phyloP scores from a whole-genome alignment of 2,888 invertebrate genomes.

The Patella ulyssiponensis region DNA sequence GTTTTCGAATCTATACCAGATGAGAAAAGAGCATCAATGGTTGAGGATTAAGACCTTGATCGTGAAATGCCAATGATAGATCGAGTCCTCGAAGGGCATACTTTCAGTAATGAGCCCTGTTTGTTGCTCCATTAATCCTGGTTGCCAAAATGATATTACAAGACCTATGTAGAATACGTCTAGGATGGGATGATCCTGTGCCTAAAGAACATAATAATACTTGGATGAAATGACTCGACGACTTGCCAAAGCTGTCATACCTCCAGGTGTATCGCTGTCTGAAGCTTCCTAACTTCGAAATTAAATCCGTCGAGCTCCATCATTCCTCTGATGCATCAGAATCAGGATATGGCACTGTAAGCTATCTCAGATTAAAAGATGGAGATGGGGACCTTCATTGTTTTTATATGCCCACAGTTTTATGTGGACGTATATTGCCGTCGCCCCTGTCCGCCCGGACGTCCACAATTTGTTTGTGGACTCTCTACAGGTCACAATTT shows the following conservation, averaged over 20 bases:
- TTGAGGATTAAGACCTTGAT: not conserved
- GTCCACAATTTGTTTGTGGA: too few species aligned
- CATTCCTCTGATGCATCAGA: constrained; percentile 25
- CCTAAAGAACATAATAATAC: constrained; percentile 13
- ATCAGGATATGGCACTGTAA: constrained; percentile 15
- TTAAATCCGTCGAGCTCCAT: constrained; percentile 7
- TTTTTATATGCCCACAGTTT: too few species aligned
- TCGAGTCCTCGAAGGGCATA: not conserved
- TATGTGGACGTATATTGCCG: too few species aligned
- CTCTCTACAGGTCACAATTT: too few species aligned
- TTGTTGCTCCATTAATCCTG: constrained; percentile 15
- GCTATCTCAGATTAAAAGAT: constrained; percentile 15
- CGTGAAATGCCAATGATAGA: constrained; percentile 5
- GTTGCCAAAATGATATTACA: too few species aligned
- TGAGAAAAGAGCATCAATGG: not conserved
- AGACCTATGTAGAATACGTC: not conserved
- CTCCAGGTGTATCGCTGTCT: constrained; percentile 14
- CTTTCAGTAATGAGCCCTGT: not conserved
- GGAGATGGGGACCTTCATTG: constrained; percentile 14
- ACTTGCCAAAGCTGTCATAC: not conserved
- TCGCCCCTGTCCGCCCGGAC: too few species aligned
- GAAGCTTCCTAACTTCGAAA: constrained; percentile 7
- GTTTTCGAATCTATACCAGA: constrained; percentile 12
- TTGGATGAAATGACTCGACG: not conserved
- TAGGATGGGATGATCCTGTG: constrained; percentile 25